These are phyloP conservation scores for Acanthosepion lycidas DNA, from an alignment of 2,888 invertebrate genomes.

Conservation along the genomic window DNA sequence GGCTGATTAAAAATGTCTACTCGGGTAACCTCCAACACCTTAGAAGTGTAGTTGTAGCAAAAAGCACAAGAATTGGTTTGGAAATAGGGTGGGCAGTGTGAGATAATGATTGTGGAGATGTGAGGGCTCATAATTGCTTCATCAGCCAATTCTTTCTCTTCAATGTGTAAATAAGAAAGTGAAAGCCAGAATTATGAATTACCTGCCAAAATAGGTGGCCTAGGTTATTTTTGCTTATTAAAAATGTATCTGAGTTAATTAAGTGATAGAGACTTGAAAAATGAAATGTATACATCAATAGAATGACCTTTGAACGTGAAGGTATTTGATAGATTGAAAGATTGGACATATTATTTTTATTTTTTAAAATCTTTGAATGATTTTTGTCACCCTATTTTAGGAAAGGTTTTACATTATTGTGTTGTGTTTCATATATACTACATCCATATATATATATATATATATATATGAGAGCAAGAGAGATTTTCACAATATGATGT, in stretches of 20 bases:
- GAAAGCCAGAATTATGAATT: neutral
- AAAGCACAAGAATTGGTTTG: neutral
- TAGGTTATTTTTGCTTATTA: conserved; percentile 2
- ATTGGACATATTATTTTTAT: neutral
- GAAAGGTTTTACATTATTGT: neutral
- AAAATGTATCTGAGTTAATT: neutral
- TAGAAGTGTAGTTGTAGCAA: neutral
- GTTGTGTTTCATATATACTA: too few relatives aligned
- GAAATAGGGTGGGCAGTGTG: neutral
- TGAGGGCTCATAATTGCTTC: too few relatives aligned
- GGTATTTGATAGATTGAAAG: neutral
- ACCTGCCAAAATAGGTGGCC: neutral
- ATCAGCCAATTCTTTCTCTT: neutral
- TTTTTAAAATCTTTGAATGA: neutral
- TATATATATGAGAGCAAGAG: too few relatives aligned
- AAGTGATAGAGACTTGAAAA: neutral
- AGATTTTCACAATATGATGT: too few relatives aligned
- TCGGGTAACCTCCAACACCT: neutral
- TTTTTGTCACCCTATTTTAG: neutral
- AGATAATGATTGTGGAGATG: neutral
- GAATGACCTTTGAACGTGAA: neutral
- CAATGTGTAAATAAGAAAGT: neutral
- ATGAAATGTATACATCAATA: neutral
- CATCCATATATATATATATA: too few relatives aligned
- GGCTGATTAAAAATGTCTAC: conserved; percentile 33